Evolutionary conservation across 2,888 invertebrate genomes (phyloP), one percentile per base, ranked within the genome.

Genomic region (Megamerina dolium): DNA sequence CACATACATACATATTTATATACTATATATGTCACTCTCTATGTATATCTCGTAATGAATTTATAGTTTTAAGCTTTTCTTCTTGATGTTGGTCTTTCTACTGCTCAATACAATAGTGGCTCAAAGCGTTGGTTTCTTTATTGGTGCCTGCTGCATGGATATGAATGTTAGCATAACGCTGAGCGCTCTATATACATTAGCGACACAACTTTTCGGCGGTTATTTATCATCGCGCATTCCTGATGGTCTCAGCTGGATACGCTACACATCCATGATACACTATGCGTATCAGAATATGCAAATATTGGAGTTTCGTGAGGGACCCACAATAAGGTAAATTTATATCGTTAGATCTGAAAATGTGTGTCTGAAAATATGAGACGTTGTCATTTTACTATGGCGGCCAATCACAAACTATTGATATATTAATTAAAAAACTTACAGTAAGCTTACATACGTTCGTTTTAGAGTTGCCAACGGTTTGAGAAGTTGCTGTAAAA

Each of bases 211-310:
- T 37, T 81, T 86, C 61, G 86, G 86, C 49, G 76, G 84, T 27
- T 87, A 83, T 66, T 74, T 85, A 52, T 82, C 85, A 35, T 82
- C 82, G 32, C 78, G 82, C 60, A 82, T 86, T 59, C 85, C 85
- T 16, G 74, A 77, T 23, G 84, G 83, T 77, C 68, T 86, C 43
- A 79, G 79, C 59, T 86, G 85, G 85, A 78, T 83, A 68, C 77
- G 81, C 53, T 85, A 85, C 61, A 75, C 82, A 44, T 85, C 85
- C 37, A 81, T 85, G 81, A 80, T 86, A 39, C 83, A 85, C 66
- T 87, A 87, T 67, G 85, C 85, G 45, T 87, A 83, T 70, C 82
- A 85, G 62, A 85, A 85, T 66, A 83, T 86, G 83, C 84, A 85
- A 67, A 83, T 83, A 52, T 75, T 87, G 32, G 86, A 87, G 64